Conservation (phyloP, 2,888 invertebrate genomes). For the Epirrhoe alternata region DNA sequence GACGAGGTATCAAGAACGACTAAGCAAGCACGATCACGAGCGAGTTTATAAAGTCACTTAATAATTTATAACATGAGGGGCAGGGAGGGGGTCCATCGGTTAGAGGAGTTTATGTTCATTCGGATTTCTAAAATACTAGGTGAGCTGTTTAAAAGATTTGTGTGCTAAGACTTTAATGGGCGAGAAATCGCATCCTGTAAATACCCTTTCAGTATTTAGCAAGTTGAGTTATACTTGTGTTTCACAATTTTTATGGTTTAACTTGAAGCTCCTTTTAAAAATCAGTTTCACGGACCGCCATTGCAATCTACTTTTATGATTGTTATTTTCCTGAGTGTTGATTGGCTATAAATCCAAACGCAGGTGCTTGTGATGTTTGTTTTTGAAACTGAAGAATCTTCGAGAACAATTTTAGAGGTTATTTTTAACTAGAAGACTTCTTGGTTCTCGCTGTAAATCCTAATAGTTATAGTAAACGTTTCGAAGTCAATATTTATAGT, state of each 20-base stretch:
- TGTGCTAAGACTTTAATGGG: too few species aligned
- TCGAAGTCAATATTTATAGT: neutral
- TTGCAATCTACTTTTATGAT: neutral
- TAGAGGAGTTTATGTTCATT: too few species aligned
- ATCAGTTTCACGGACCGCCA: neutral
- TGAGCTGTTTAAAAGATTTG: too few species aligned
- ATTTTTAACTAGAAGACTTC: neutral
- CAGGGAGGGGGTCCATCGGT: too few species aligned
- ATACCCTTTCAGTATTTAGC: too few species aligned
- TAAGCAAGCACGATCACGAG: too few species aligned
- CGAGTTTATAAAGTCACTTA: too few species aligned
- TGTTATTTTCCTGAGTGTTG: slow-evolving; percentile 8
- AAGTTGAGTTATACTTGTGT: too few species aligned
- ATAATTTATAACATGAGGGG: too few species aligned
- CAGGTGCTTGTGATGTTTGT: slow-evolving; percentile 15
- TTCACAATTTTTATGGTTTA: neutral
- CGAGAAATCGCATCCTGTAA: too few species aligned
- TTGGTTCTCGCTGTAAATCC: neutral
- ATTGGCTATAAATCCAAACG: slow-evolving; percentile 12
- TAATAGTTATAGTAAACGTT: neutral
- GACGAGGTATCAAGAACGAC: too few species aligned
- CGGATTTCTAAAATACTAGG: too few species aligned
- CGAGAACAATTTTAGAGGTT: neutral
- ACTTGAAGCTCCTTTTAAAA: neutral
- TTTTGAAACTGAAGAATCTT: neutral